Base-by-base conservation (phyloP, 2,113 vertebrate genomes). In the Coptodon bakossiorum region DNA sequence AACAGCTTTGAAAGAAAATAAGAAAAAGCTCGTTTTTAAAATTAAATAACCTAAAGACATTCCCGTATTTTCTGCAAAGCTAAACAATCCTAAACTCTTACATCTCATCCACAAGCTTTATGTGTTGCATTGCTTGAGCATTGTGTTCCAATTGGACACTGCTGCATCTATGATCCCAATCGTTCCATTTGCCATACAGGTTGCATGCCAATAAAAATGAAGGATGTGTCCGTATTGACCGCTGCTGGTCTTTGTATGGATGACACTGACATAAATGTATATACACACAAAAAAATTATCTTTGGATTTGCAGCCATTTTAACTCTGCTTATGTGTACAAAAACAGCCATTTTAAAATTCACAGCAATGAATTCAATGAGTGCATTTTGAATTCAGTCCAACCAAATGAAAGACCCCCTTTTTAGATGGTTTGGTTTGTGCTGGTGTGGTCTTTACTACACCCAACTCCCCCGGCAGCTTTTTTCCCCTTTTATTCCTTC, bases 381-480 rank as follows among this genome's bases (percentile, higher is more conserved):
- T 85, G 85, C 88, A 73, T 93, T 87, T 92, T 89, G 56, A 90
- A 86, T 89, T 89, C 83, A 89, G 79, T 91, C 91, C 88, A 84
- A 82, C 85, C 63, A 80, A 94, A 93, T 83, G 61, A 93, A 91
- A 90, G 86, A 91, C 81, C 63, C 63, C 87, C 68, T 24, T 16
- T 84, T 90, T 83, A 24, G 83, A 81, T 87, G 78, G 22, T 91
- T 91, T 85, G 89, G 36, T 91, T 90, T 87, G 89, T 91, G 88
- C 89, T 90, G 86, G 80, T 91, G 93, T 91, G 91, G 91, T 93
- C 92, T 91, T 91, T 90, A 61, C 90, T 91, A 71, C 88, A 89
- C 91, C 94, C 93, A 89, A 93, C 88, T 95, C 94, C 91, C 93
- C 92, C 90, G 92, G 85, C 92, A 95, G 92, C 94, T 92, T 78